Evolutionary conservation across 2,888 invertebrate species (phyloP).

Genomic region (Limulus polyphemus): DNA sequence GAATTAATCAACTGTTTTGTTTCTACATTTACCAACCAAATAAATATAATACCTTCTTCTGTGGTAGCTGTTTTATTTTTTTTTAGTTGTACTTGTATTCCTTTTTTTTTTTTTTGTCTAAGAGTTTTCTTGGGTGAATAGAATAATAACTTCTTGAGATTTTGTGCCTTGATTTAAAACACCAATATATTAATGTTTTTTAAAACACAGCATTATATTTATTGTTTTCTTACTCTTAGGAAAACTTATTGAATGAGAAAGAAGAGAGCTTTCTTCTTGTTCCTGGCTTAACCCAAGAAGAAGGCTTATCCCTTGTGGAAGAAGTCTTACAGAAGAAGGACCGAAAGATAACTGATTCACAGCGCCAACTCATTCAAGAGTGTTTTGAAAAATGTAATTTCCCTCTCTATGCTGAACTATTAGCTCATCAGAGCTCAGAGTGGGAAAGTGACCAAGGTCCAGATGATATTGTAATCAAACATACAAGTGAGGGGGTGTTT

Average conservation of each 20-base stretch:
- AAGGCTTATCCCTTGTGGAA: conserved; percentile 8
- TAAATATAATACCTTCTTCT: neutral
- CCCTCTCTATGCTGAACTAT: neutral
- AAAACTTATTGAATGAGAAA: conserved; percentile 10
- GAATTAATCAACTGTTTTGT: too few relatives aligned
- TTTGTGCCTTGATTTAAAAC: too few relatives aligned
- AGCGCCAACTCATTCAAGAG: conserved; percentile 6
- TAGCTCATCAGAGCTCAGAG: conserved; percentile 1
- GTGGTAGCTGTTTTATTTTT: neutral
- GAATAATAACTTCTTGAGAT: too few relatives aligned
- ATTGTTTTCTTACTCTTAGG: neutral
- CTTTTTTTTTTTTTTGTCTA: too few relatives aligned
- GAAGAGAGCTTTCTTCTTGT: conserved; percentile 10
- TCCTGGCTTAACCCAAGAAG: conserved; percentile 9
- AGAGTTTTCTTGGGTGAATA: too few relatives aligned
- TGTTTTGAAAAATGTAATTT: conserved; percentile 6
- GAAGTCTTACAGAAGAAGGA: conserved; percentile 10
- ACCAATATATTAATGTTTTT: neutral
- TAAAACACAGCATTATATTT: neutral
- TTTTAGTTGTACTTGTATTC: neutral
- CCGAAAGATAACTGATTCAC: conserved; percentile 9
- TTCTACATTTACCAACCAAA: too few relatives aligned
- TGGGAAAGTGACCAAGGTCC: conserved; percentile 10
- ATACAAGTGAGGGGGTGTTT: conserved; percentile 14
- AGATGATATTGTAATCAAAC: conserved; percentile 8